Evolutionary conservation across 2,797 vertebrate genomes (phyloP).

Genomic region (Myotis myotis): DNA sequence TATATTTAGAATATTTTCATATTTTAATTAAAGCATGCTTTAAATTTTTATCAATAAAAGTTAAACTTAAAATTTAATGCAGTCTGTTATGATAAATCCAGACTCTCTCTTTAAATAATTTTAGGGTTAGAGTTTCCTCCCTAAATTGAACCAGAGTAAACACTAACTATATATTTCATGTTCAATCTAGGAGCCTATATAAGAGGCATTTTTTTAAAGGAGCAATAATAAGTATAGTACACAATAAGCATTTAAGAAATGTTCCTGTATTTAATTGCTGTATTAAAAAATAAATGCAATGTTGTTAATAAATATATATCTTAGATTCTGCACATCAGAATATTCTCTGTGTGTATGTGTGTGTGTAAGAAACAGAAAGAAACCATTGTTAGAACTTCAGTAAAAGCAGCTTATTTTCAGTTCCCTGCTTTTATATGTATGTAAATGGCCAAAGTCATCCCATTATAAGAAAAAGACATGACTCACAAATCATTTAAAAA

Average conservation of each 20-base stretch:
- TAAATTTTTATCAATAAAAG: conserved; percentile 11
- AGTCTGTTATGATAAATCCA: background rate
- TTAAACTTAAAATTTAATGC: background rate
- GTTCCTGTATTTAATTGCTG: background rate
- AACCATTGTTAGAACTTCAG: background rate
- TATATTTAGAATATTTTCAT: background rate
- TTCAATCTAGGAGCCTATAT: background rate
- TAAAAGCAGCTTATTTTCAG: background rate
- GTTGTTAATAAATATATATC: background rate
- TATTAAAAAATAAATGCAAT: background rate
- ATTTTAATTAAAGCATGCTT: background rate
- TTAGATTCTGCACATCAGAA: background rate
- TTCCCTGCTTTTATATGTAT: background rate
- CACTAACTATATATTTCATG: background rate
- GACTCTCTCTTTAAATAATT: background rate
- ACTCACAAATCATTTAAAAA: conserved; percentile 33
- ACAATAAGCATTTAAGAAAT: background rate
- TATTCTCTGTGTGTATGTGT: background rate
- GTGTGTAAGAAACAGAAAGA: background rate
- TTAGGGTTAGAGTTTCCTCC: background rate
- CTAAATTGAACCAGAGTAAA: background rate
- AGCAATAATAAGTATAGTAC: background rate
- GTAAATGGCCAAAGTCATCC: conserved; percentile 6
- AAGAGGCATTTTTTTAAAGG: background rate
- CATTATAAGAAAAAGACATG: background rate